Evolutionary conservation across 2,113 vertebrate genomes (phyloP).

Genomic region (Dasyprocta punctata): DNA sequence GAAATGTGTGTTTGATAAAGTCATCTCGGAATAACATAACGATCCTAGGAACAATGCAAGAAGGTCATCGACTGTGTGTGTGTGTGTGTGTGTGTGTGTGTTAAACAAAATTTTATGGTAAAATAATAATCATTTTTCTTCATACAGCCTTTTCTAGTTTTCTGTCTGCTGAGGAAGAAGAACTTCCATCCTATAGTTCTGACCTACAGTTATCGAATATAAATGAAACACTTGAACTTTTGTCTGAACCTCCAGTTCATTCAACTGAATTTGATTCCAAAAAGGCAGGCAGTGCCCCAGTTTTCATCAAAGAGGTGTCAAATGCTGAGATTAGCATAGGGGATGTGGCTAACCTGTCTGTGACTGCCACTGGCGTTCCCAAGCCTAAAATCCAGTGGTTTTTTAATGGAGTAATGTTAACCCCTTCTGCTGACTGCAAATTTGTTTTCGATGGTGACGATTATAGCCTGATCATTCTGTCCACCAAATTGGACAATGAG

Average conservation of each 20-base stretch:
- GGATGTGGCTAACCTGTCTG: constrained; percentile 90
- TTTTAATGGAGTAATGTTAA: constrained; percentile 88
- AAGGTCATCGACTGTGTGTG: too few species aligned
- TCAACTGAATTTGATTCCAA: constrained; percentile 88
- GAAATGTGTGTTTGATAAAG: neutral
- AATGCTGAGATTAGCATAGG: constrained; percentile 86
- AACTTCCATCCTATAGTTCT: constrained; percentile 90
- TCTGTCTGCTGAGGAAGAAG: constrained; percentile 91
- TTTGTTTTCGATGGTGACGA: constrained; percentile 91
- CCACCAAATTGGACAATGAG: constrained; percentile 87
- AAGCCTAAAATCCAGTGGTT: constrained; percentile 93
- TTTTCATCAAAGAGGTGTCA: constrained; percentile 90
- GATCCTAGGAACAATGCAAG: constrained; percentile 25
- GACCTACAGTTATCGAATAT: constrained; percentile 88
- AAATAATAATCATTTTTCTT: constrained; percentile 86
- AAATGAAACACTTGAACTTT: constrained; percentile 95
- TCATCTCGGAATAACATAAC: constrained; percentile 16
- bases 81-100: too few species aligned
- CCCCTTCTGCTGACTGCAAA: constrained; percentile 86
- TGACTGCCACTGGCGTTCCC: constrained; percentile 90
- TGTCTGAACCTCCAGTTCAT: constrained; percentile 91
- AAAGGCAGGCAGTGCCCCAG: constrained; percentile 87
- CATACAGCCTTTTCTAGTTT: constrained; percentile 93
- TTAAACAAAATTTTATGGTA: constrained; percentile 76
- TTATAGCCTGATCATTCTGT: constrained; percentile 90